phyloP scores from a whole-genome alignment of 2,113 vertebrate species.

The Diadophis punctatus region DNA sequence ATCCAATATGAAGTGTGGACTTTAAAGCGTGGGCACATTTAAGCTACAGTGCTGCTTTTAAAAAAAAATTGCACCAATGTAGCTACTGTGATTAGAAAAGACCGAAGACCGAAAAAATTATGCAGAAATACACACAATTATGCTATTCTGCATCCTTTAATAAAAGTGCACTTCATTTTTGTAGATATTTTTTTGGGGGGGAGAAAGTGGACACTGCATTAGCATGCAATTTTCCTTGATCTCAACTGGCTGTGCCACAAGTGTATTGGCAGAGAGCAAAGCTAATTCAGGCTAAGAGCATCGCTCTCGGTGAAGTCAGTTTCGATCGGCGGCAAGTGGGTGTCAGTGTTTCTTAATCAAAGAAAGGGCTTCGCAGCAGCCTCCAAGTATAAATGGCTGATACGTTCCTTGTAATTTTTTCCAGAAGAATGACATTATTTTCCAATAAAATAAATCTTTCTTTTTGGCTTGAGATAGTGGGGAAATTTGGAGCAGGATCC shows the following conservation, averaged over 20 bases:
- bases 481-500: neutral
- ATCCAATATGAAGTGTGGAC: neutral
- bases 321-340: neutral
- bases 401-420: neutral
- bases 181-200: neutral
- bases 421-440: neutral
- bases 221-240: neutral
- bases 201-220: neutral
- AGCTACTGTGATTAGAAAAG: neutral
- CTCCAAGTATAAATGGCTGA: neutral
- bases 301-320: neutral
- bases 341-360: neutral
- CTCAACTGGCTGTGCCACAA: neutral
- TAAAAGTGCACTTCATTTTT: neutral
- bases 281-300: neutral
- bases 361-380: neutral
- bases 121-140: neutral
- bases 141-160: neutral
- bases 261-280: neutral
- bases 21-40: too few relatives aligned
- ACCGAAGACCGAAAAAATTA: neutral
- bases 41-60: neutral
- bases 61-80: neutral
- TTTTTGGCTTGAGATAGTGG: neutral
- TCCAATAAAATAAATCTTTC: neutral